Evolutionary conservation across 2,113 vertebrate species (phyloP), one percentile per base, ranked within the genome.

Genomic region (Solea solea): DNA sequence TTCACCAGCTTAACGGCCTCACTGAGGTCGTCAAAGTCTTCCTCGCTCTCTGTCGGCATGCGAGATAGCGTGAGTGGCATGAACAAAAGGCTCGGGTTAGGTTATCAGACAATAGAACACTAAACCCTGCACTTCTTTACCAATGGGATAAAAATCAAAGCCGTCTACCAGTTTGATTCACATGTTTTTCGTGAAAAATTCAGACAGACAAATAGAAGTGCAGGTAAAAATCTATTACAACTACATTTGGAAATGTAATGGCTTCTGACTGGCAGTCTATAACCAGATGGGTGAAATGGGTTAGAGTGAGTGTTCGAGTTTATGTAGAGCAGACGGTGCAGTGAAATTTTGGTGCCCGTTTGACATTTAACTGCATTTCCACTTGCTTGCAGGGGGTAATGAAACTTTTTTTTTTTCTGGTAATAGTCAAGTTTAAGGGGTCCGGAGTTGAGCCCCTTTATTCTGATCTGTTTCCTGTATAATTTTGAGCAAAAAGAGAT

Each of bases 1-100:
- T 98, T 99, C 59, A 98, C 93, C 0, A 96, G 87, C 82, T 91
- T 93, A 51, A 99, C 75, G 0, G 96, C 95, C 55, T 94, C 94
- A 2, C 91, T 89, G 80, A 99, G 87, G 48, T 96, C 95, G 5
- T 92, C 83, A 8, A 92, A 94, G 62, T 99, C 98, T 6, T 85
- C 91, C 14, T 96, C 95, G 0, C 89, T 94, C 86, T 97, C 98
- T 99, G 90, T 53, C 4, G 10, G 58, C 3, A 41, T 2, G 52
- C 49, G 14, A 12, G 12, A 25, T 28, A 40, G 48, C 45, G 27
- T 21, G 21, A 8, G 9, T 21, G 28, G 13, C 14, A 1, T 9
- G 12, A 39, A 7, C 9, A 39, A 5, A 45, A 28, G 8, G 14
- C 8, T 60, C 16, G 25, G 10, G 28, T 49, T 46, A 5, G 8